These are phyloP conservation scores for Agrochola macilenta DNA, from an alignment of 2,888 invertebrate species.

Conservation along the genomic window DNA sequence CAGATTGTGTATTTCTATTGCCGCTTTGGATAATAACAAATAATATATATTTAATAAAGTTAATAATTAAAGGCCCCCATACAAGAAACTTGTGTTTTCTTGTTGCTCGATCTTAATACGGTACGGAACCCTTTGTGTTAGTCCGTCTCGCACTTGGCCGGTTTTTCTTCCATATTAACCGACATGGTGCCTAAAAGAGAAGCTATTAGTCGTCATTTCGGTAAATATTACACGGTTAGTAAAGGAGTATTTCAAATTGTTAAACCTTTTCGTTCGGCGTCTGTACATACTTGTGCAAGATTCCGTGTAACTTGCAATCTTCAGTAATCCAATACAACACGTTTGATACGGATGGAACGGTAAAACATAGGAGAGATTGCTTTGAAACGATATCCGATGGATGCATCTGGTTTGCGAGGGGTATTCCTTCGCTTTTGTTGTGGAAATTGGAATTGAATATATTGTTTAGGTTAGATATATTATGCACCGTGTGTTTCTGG, in stretches of 20 bases:
- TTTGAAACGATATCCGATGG: slow-evolving; percentile 55
- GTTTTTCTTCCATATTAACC: neutral
- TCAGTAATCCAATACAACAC: slow-evolving; percentile 42
- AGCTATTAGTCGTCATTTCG: neutral
- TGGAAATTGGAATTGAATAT: slow-evolving; percentile 46
- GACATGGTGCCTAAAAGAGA: too few relatives aligned
- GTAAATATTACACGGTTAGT: neutral
- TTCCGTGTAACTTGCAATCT: slow-evolving; percentile 16
- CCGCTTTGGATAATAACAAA: too few relatives aligned
- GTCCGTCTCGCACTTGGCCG: too few relatives aligned
- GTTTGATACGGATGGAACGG: slow-evolving; percentile 37
- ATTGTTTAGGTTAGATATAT: slow-evolving; percentile 35
- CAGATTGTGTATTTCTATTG: too few relatives aligned
- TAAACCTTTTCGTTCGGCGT: neutral
- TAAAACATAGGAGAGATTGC: slow-evolving; percentile 54
- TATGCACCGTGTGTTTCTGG: neutral
- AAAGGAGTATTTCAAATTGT: neutral
- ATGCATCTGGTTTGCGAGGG: slow-evolving; percentile 50
- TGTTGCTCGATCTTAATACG: too few relatives aligned
- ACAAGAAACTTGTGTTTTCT: too few relatives aligned
- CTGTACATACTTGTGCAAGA: neutral
- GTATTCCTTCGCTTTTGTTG: slow-evolving; percentile 24
- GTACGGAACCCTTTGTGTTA: too few relatives aligned
- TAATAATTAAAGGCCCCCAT: too few relatives aligned
- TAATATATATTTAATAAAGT: too few relatives aligned